Evolutionary conservation across 2,113 vertebrate species (phyloP).

Genomic region (Leucosticte australis): DNA sequence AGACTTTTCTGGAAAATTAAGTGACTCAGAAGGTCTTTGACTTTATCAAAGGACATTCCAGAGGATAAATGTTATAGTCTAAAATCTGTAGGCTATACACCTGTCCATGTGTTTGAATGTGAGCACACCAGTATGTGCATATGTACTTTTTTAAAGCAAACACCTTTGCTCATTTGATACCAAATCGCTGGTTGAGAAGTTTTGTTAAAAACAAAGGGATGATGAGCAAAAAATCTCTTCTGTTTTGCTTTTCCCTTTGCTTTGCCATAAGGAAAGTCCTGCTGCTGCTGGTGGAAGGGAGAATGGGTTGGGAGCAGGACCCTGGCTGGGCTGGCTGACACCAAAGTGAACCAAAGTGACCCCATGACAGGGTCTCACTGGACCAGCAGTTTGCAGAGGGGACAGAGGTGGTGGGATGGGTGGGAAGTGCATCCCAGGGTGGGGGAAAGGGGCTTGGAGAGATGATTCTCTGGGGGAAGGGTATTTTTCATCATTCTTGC

Average conservation of each 20-base stretch:
- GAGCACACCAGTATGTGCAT: background rate
- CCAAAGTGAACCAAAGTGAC: background rate
- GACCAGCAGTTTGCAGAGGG: background rate
- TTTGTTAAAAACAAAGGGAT: background rate
- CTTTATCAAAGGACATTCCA: background rate
- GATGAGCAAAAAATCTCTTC: background rate
- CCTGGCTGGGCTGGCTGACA: background rate
- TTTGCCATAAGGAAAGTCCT: background rate
- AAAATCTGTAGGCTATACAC: background rate
- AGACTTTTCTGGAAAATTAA: background rate
- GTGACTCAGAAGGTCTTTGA: background rate
- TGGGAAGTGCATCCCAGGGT: background rate
- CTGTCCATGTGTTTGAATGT: background rate
- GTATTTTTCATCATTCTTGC: background rate
- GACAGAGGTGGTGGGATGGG: background rate
- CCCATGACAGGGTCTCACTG: fast-evolving
- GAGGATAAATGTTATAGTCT: background rate
- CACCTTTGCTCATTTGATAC: background rate
- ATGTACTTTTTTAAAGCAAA: background rate
- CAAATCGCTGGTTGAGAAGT: background rate
- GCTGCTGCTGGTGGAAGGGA: background rate
- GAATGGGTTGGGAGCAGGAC: fast-evolving
- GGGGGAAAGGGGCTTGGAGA: background rate
- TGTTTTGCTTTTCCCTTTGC: background rate
- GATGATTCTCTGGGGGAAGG: background rate